Percentiles rank a stretch among this genome's conserved stretches.
Evolutionary conservation across 2,888 invertebrate species (phyloP).

Genomic region (Thereva unica): DNA sequence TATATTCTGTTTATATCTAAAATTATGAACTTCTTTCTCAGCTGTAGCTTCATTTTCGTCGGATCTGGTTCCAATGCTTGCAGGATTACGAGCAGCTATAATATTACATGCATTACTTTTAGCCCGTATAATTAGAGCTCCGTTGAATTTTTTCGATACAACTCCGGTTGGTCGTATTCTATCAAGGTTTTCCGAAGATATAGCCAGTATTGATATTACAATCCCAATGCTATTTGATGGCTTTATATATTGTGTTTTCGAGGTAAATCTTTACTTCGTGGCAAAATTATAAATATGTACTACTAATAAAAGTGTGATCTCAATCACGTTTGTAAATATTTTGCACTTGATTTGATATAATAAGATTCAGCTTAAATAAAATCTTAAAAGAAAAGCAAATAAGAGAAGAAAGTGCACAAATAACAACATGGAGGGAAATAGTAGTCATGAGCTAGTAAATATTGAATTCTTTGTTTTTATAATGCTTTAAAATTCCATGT

Average conservation of each 20-base stretch:
- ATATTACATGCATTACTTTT: slow-evolving; percentile 59
- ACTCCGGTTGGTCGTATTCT: slow-evolving; percentile 68
- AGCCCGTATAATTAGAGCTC: slow-evolving; percentile 59
- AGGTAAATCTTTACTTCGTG: slow-evolving; percentile 57
- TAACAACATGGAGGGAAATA: too few relatives aligned
- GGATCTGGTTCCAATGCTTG: slow-evolving; percentile 71
- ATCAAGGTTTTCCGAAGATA: slow-evolving; percentile 62
- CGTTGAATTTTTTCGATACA: slow-evolving; percentile 66
- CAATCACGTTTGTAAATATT: too few relatives aligned
- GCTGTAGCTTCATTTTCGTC: slow-evolving; percentile 69
- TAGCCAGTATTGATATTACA: slow-evolving; percentile 57
- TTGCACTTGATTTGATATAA: too few relatives aligned
- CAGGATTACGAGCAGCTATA: slow-evolving; percentile 53
- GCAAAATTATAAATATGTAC: neutral
- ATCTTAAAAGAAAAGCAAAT: too few relatives aligned
- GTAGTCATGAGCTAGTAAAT: too few relatives aligned
- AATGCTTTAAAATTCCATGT: too few relatives aligned
- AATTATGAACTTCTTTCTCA: slow-evolving; percentile 59
- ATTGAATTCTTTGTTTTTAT: too few relatives aligned
- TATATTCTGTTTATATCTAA: neutral
- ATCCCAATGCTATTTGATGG: slow-evolving; percentile 61
- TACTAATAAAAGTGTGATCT: too few relatives aligned
- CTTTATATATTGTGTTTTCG: slow-evolving; percentile 63
- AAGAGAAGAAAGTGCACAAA: too few relatives aligned
- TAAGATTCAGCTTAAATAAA: too few relatives aligned